Conservation (phyloP, 37 sponge, comb jelly and placozoan species). For the Beroe ovata region DNA sequence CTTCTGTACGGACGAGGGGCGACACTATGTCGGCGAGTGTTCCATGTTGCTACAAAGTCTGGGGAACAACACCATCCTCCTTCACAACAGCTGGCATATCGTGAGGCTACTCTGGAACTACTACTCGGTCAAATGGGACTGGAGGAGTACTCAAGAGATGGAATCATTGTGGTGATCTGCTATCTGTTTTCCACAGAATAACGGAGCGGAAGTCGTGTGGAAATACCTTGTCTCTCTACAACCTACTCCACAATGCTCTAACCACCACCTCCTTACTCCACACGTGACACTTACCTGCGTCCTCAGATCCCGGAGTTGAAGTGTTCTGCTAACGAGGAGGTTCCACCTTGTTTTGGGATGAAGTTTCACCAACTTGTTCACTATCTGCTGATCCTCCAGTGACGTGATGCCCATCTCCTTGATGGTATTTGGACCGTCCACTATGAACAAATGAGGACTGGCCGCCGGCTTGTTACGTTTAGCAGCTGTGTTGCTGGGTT, state of each 20-base stretch:
- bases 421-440: constrained; percentile 45
- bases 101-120: neutral
- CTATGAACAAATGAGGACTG: constrained; percentile 48
- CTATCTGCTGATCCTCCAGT: constrained; percentile 41
- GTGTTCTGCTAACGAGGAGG: constrained; percentile 25
- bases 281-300: constrained; percentile 15
- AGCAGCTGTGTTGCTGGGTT: neutral
- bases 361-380: constrained; percentile 35
- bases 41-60: constrained; percentile 36
- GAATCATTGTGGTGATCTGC: neutral
- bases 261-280: too few relatives aligned
- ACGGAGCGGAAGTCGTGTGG: too few relatives aligned
- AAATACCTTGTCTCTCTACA: too few relatives aligned
- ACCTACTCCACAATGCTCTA: too few relatives aligned
- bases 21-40: neutral
- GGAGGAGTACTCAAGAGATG: neutral
- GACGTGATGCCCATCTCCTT: constrained; percentile 29
- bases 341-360: constrained; percentile 66
- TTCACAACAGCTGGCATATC: constrained; percentile 1
- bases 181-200: too few relatives aligned
- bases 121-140: neutral
- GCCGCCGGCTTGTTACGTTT: constrained; percentile 21
- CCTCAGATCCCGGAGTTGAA: constrained; percentile 43
- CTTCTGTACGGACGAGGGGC: neutral
- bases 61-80: constrained; percentile 20